Evolutionary conservation across 2,888 invertebrate genomes (phyloP), one percentile per base, ranked within the genome.

Genomic region (Xylophagus ater): DNA sequence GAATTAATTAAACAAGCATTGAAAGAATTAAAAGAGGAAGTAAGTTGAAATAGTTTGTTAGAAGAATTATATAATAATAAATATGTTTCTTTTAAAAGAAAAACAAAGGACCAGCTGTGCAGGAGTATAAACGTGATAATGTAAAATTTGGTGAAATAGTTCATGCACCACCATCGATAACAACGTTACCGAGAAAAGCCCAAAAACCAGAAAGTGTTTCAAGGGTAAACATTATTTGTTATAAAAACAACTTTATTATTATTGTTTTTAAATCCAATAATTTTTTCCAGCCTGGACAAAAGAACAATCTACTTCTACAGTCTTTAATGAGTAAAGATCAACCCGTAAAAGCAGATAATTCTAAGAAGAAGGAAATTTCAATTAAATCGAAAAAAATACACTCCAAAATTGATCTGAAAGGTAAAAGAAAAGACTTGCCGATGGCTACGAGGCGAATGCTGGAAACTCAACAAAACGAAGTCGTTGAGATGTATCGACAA

Each of bases 111-210:
- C 40, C 45, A 40, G 47, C n/a, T n/a, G n/a, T 55, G 2, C 63
- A 68, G 24, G 73, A 74, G 35, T 73, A 72, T 53, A 63, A 62
- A 43, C 68, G 67, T 51, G 87, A 87, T 59, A 65, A 69, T 32
- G 68, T 87, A 15, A 57, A 70, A 53, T 87, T 87, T 65, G 86
- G 86, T 0, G 86, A 85, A 55, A 70, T 77, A 34, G 76, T 71
- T 3, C 77, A 80, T 60, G 80, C 73, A 35, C 86, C 87, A 39
- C 86, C 87, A 21, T 60, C 69, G 36, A 64, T 85, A 25, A 63
- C 57, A 26, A 56, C 65, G 3, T 56, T 62, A 34, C 76, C 78
- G 2, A 67, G 66, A 40, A 70, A 67, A 50, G 70, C 68, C 28
- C 51, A 54, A 32, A 65, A 62, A 36, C 52, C 50, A 33, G 60